Evolutionary conservation across 2,888 invertebrate genomes (phyloP), one percentile per base, ranked within the genome.

Genomic region (Parnassius orleans): DNA sequence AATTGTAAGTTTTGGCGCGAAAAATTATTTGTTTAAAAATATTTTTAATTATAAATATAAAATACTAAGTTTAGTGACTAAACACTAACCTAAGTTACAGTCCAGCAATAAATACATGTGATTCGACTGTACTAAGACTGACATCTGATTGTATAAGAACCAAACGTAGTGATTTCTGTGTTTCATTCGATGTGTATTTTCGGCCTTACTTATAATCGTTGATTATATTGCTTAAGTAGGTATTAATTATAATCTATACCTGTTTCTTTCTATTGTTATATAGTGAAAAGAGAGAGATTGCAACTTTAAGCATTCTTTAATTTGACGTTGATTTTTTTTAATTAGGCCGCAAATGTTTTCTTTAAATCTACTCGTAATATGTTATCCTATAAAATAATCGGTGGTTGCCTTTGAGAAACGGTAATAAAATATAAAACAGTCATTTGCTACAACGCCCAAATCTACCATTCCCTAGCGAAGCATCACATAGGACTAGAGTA

Each of bases 101-200:
- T 79, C 77, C 69, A 87, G 87, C 87, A 87, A 89, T 89, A 88
- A 87, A 79, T 81, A 81, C 77, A 82, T 86, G 87, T 88, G 84
- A 87, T 87, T 84, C 68, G 85, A 86, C 85, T 86, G 83, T 85
- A 81, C 77, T 83, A 88, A 88, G 88, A 89, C 88, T 89, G 88
- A 89, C 74, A 77, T 79, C 76, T 76, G 72, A 73, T 73, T 77
- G 68, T 83, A 79, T 83, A 83, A 84, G 84, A 63, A 63, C 62
- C 57, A 63, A 63, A 44, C 19, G 47, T 63, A 63, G 57, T 54
- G 9, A n/a, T 81, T 79, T 80, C 79, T 75, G 77, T 76, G 75
- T 70, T 66, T 64, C 70, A 69, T 66, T 70, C 69, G 65, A 68
- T 77, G 68, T 73, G 71, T 76, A 66, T 69, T 51, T 9, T 41